Percentiles rank a stretch among this genome's conserved stretches.
Evolutionary conservation across 2,113 vertebrate genomes (phyloP).

Genomic region (Manacus vitellinus): DNA sequence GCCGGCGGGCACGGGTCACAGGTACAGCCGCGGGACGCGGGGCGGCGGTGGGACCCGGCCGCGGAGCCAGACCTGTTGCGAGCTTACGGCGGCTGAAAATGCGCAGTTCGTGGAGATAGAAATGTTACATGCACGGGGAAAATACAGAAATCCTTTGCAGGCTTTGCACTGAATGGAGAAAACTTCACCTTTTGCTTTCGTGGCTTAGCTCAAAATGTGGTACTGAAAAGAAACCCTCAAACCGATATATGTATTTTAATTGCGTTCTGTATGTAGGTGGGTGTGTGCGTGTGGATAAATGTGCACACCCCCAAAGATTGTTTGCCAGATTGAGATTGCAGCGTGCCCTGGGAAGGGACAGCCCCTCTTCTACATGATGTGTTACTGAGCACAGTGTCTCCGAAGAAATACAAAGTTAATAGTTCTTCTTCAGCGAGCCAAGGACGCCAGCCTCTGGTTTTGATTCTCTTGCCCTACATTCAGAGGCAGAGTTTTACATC

Average conservation of each 20-base stretch:
- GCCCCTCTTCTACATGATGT: rapidly evolving
- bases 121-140: rapidly evolving
- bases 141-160: neutral
- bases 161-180: neutral
- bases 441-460: rapidly evolving
- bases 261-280: rapidly evolving
- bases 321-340: rapidly evolving
- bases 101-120: neutral
- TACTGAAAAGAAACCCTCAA: neutral
- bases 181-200: rapidly evolving
- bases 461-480: neutral
- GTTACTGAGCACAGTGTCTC: neutral
- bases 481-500: neutral
- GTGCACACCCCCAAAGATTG: rapidly evolving
- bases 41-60: neutral
- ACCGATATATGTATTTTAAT: no score
- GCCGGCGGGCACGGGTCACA: neutral
- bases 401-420: neutral
- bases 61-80: neutral
- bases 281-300: rapidly evolving
- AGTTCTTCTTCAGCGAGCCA: neutral
- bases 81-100: neutral
- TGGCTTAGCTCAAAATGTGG: neutral
- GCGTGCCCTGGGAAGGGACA: rapidly evolving
- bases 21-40: neutral